Evolutionary conservation across 2,888 invertebrate species (phyloP).

Genomic region (Chalcis sispes): DNA sequence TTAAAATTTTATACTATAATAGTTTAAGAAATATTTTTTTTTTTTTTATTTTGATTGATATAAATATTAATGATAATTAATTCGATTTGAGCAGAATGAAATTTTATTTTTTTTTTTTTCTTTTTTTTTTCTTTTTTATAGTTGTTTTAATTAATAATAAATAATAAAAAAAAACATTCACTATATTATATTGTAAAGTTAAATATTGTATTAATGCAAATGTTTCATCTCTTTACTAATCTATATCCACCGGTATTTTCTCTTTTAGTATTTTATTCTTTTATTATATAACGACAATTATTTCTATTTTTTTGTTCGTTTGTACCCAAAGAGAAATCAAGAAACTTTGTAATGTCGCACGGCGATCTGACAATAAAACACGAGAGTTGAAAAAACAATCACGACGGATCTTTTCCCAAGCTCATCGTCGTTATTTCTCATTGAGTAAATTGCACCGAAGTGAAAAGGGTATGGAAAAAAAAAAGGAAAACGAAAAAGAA

Average conservation of each 20-base stretch:
- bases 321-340: constrained; percentile 16
- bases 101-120: too few species aligned
- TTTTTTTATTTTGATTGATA: too few species aligned
- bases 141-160: too few species aligned
- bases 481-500: background rate
- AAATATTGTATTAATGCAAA: background rate
- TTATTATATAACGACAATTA: background rate
- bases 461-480: constrained; percentile 2
- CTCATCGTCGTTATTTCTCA: constrained; percentile 5
- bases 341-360: constrained; percentile 34
- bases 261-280: background rate
- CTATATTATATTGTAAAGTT: background rate
- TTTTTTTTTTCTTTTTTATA: too few species aligned
- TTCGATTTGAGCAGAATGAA: too few species aligned
- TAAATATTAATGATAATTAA: too few species aligned
- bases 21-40: too few species aligned
- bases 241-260: background rate
- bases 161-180: too few species aligned
- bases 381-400: constrained; percentile 34
- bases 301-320: constrained; percentile 1
- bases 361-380: constrained; percentile 48
- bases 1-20: too few species aligned
- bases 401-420: constrained; percentile 39
- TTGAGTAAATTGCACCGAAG: background rate
- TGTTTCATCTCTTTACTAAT: background rate